These are phyloP conservation scores for Tridacna gigas DNA, from an alignment of 2,888 invertebrate species.

Conservation along the genomic window DNA sequence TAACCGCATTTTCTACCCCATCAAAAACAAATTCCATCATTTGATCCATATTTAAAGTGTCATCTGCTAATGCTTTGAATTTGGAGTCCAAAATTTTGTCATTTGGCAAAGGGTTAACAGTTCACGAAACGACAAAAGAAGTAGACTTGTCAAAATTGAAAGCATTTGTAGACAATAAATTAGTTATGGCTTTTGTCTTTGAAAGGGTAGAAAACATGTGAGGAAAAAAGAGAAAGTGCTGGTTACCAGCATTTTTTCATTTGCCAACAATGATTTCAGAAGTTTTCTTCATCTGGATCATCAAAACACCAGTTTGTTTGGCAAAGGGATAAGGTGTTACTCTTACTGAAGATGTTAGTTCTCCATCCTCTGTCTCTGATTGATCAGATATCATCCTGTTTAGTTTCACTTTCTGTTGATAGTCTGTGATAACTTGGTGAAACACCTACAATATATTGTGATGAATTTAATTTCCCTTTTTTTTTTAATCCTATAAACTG, in stretches of 20 bases:
- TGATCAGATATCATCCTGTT: slow-evolving; percentile 22
- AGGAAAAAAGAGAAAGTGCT: not conserved
- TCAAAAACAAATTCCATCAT: no score
- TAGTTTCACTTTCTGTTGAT: slow-evolving; percentile 62
- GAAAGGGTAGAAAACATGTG: not conserved
- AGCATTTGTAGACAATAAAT: no score
- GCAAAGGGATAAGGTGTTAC: not conserved
- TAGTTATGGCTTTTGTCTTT: no score
- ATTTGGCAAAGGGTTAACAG: no score
- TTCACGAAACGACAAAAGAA: no score
- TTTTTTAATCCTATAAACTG: no score
- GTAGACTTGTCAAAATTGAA: not conserved
- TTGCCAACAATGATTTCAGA: not conserved
- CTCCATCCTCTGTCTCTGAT: slow-evolving; percentile 10
- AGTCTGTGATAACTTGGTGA: slow-evolving; percentile 77
- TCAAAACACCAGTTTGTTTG: not conserved
- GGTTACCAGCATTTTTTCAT: not conserved
- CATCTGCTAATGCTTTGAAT: no score
- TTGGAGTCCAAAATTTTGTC: no score
- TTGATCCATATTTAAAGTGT: no score
- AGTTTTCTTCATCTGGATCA: no score
- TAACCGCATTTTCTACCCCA: no score
- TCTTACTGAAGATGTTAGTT: slow-evolving; percentile 11
- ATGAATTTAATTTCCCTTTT: not conserved
- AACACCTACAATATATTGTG: slow-evolving; percentile 66